A percentile compares a stretch with the other conserved stretches of the same genome.
Evolutionary conservation across 2,888 invertebrate species (phyloP).

Genomic region (Caenorhabditis sp.): DNA sequence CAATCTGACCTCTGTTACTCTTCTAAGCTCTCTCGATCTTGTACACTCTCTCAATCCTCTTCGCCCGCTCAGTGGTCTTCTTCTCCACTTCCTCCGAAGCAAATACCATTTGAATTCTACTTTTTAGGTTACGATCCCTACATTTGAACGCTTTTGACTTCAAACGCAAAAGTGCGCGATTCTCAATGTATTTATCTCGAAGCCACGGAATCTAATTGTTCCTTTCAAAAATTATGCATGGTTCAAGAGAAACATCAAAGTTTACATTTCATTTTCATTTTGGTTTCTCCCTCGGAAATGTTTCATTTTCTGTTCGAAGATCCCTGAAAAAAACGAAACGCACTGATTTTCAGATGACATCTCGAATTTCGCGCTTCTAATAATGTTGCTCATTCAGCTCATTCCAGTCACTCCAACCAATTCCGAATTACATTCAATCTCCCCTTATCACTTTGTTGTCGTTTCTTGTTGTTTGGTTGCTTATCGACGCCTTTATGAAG

Average conservation of each 20-base stretch:
- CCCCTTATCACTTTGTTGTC: slow-evolving; percentile 31
- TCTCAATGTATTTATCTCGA: no score
- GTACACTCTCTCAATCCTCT: neutral
- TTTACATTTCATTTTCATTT: no score
- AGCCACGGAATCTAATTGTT: no score
- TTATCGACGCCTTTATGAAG: slow-evolving; percentile 29
- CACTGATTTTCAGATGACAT: neutral
- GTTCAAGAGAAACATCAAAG: no score
- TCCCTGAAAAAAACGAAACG: no score
- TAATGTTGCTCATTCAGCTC: neutral
- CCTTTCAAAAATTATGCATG: no score
- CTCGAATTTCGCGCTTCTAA: neutral
- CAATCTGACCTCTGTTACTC: slow-evolving; percentile 40
- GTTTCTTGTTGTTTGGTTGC: slow-evolving; percentile 51
- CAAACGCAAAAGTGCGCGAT: no score
- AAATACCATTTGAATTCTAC: slow-evolving; percentile 32
- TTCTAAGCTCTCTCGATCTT: slow-evolving; percentile 9
- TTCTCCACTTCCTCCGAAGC: slow-evolving; percentile 28
- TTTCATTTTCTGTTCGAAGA: no score
- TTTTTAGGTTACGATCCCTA: slow-evolving; percentile 18
- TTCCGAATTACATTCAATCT: slow-evolving; percentile 20
- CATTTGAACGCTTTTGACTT: neutral
- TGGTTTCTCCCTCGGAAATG: no score
- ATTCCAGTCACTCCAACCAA: neutral
- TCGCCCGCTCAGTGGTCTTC: slow-evolving; percentile 9